Conservation (phyloP, 2,797 vertebrate genomes). For the Vespertilio murinus region DNA sequence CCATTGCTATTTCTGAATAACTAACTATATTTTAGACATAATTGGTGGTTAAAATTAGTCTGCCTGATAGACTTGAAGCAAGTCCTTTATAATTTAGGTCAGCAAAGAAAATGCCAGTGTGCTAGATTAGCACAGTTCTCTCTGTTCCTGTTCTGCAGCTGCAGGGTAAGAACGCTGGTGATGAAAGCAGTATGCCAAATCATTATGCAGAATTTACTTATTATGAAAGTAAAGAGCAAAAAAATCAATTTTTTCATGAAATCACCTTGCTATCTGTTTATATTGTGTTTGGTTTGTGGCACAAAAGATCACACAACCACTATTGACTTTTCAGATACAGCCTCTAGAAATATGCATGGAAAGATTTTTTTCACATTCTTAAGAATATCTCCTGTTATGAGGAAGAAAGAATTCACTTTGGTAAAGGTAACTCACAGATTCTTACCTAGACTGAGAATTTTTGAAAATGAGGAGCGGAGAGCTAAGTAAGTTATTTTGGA, state of each 20-base stretch:
- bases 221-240: neutral
- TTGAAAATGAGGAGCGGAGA: neutral
- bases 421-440: neutral
- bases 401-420: neutral
- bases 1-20: slow-evolving; percentile 51
- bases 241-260: neutral
- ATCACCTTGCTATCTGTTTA: neutral
- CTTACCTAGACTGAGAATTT: neutral
- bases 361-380: neutral
- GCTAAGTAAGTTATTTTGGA: neutral
- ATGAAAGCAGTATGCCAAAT: neutral
- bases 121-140: slow-evolving; percentile 68
- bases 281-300: neutral
- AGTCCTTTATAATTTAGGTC: slow-evolving; percentile 80
- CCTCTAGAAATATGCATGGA: neutral
- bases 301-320: neutral
- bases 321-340: neutral
- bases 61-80: slow-evolving; percentile 76
- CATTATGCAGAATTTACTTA: slow-evolving; percentile 17
- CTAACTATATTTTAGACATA: slow-evolving; percentile 65
- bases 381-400: neutral
- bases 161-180: neutral
- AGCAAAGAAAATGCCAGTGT: slow-evolving; percentile 61
- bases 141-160: slow-evolving; percentile 47
- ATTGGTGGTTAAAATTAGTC: slow-evolving; percentile 80